phyloP scores from a whole-genome alignment of 2,113 vertebrate genomes.

The Nettapus auritus region DNA sequence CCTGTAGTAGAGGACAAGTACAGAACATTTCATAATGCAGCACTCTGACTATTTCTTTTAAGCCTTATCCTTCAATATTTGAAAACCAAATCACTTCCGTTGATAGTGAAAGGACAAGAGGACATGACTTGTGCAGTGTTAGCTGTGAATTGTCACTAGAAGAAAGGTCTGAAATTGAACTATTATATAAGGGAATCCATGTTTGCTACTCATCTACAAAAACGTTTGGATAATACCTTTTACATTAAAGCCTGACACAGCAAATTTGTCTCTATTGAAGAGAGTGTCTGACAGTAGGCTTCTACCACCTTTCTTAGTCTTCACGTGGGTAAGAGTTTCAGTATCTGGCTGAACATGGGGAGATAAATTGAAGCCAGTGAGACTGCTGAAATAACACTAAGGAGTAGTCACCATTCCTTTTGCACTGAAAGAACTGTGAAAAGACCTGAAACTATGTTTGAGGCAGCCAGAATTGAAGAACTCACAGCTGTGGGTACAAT shows the following conservation, averaged over 20 bases:
- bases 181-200: background rate
- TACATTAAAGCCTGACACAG: background rate
- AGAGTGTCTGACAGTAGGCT: background rate
- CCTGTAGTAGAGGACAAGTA: background rate
- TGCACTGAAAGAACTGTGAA: constrained; percentile 45
- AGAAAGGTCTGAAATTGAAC: background rate
- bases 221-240: background rate
- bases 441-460: constrained; percentile 50
- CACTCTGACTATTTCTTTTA: background rate
- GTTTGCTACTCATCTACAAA: background rate
- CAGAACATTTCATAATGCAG: background rate
- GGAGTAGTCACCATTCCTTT: constrained; percentile 16
- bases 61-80: background rate
- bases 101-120: background rate
- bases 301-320: background rate
- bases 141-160: background rate
- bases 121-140: background rate
- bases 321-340: background rate
- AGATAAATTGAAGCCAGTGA: background rate
- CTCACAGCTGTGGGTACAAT: constrained; percentile 64
- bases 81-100: background rate
- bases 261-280: background rate
- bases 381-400: constrained; percentile 15
- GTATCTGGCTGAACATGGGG: background rate
- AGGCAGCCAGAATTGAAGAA: constrained; percentile 58